These are phyloP conservation scores for Fundulus diaphanus DNA, from an alignment of 2,797 vertebrate species.

Conservation along the genomic window DNA sequence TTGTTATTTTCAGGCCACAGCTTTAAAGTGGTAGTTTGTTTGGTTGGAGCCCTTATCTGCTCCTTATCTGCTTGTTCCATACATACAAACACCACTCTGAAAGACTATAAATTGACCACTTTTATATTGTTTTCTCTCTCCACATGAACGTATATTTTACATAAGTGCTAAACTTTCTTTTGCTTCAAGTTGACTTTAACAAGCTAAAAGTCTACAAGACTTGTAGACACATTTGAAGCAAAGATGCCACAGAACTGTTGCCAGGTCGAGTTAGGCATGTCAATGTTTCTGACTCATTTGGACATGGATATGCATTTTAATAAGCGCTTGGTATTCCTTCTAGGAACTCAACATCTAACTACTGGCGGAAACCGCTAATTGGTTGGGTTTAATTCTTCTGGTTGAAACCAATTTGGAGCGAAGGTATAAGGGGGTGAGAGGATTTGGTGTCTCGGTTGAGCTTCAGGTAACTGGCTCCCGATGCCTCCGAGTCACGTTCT, in stretches of 20 bases:
- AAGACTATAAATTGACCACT: no score
- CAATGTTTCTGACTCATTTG: neutral
- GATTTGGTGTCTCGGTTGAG: slow-evolving; percentile 29
- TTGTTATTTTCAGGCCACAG: no score
- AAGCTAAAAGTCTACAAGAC: no score
- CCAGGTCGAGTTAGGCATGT: neutral
- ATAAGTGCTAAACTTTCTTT: no score
- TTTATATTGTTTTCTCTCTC: no score
- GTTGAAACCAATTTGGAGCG: neutral
- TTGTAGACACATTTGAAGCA: no score
- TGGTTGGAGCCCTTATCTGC: no score
- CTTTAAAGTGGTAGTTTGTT: no score
- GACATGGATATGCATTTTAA: neutral
- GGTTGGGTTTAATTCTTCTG: neutral
- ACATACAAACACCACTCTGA: no score
- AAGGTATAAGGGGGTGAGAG: neutral
- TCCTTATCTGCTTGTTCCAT: no score
- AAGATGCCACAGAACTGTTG: neutral
- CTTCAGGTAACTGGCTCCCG: slow-evolving; percentile 14
- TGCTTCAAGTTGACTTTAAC: no score
- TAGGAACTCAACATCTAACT: neutral
- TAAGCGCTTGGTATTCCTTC: neutral
- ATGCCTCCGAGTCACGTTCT: slow-evolving; percentile 8
- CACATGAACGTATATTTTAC: no score
- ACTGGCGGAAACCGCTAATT: neutral